Base-by-base conservation (phyloP, 1,140 invertebrate genomes). In the Drosophila jambulina region DNA sequence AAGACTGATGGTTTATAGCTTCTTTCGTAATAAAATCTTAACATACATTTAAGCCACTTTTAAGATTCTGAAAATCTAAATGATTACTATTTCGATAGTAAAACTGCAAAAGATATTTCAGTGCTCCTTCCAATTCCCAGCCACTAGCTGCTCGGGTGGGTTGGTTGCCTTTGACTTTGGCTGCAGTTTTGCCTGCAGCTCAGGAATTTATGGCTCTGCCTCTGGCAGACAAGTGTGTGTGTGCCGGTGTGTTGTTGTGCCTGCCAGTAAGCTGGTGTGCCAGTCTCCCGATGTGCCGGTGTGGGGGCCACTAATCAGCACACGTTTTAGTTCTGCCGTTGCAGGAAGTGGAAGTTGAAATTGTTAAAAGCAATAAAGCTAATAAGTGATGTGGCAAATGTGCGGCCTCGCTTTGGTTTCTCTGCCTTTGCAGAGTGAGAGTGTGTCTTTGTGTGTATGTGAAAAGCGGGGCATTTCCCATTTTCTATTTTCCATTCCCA, bases 321-420 rank as follows among this genome's bases (percentile, higher is more conserved):
- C 84, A 87, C 84, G 84, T 87, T 87, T 88, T 88, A 88, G 83
- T 70, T 71, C 76, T 42, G 51, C 58, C 68, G 69, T 76, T 88
- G 84, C 84, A 83, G 78, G 83, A 67, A 61, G 72, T 87, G 84
- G 84, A 88, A 84, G 85, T 82, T 87, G 77, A 87, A 87, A 87
- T 87, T 87, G 84, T 87, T 87, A 87, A 87, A 87, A 87, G 84
- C 84, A 88, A 87, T 87, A 87, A 87, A 88, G 84, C 84, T 87
- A 87, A 87, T 87, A 87, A 84, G 84, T 87, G 84, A 88, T 87
- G 84, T 87, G 84, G 84, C 84, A 87, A 87, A 88, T 87, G 84
- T 88, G 84, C 68, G 77, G 79, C 76, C 70, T 78, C 54, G 62
- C 75, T 68, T 77, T 60, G 67, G 51, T 60, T 78, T 59, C 34